phyloP scores from a whole-genome alignment of 1,140 invertebrate species.

The Drosophila triauraria region DNA sequence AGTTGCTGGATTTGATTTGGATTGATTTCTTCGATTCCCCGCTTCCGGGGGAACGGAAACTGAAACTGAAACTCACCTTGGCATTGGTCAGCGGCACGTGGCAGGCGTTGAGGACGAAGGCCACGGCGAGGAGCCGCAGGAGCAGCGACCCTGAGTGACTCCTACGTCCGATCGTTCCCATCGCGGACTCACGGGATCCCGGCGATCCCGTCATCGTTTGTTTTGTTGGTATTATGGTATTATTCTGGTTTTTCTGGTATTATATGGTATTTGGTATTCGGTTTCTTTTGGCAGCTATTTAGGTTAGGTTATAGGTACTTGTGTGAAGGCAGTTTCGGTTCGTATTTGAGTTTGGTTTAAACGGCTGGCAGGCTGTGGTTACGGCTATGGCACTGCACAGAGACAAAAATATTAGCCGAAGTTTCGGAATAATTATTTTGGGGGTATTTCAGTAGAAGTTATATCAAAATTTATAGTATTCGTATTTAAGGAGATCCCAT shows the following conservation, averaged over 20 bases:
- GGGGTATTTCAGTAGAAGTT: too few species aligned
- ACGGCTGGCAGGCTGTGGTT: slow-evolving; percentile 53
- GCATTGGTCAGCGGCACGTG: slow-evolving; percentile 64
- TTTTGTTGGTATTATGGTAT: not conserved
- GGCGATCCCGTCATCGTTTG: slow-evolving; percentile 67
- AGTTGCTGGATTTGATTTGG: not conserved
- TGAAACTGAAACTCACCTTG: slow-evolving; percentile 60
- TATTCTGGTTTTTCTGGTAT: slow-evolving; percentile 5
- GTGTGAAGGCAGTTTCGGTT: slow-evolving; percentile 66
- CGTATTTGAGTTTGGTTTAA: slow-evolving; percentile 58
- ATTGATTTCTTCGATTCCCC: slow-evolving; percentile 8
- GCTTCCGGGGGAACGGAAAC: slow-evolving; percentile 5
- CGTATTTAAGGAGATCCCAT: not conserved
- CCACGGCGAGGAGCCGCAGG: slow-evolving; percentile 64
- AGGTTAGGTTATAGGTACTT: slow-evolving; percentile 45
- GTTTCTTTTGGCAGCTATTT: slow-evolving; percentile 60
- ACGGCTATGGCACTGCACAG: slow-evolving; percentile 76
- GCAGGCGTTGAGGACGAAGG: slow-evolving; percentile 65
- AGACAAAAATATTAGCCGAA: slow-evolving; percentile 11
- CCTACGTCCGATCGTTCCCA: slow-evolving; percentile 16
- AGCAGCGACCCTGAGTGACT: slow-evolving; percentile 58
- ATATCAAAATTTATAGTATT: not conserved
- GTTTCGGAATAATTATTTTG: not conserved
- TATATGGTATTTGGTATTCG: slow-evolving; percentile 18
- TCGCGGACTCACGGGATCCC: slow-evolving; percentile 61